Evolutionary conservation across 2,113 vertebrate species (phyloP).

Genomic region (Cavia aperea): DNA sequence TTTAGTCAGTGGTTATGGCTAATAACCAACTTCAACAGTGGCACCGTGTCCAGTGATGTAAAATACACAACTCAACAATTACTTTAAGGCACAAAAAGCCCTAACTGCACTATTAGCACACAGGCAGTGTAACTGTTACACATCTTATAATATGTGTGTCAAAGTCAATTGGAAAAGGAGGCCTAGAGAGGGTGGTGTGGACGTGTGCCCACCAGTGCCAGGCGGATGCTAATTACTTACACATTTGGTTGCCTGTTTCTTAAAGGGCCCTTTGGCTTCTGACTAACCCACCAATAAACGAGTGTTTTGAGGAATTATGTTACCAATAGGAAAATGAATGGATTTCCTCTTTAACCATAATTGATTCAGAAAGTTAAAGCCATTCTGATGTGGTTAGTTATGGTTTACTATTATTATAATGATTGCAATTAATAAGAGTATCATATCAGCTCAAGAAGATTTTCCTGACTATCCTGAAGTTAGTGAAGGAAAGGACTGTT

Average conservation of each 20-base stretch:
- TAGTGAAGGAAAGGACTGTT: conserved; percentile 31
- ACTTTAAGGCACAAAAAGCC: conserved; percentile 22
- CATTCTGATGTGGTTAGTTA: conserved; percentile 23
- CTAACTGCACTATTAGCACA: background rate
- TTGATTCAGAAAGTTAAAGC: background rate
- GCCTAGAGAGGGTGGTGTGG: background rate
- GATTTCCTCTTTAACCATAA: background rate
- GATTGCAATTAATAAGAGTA: conserved; percentile 16
- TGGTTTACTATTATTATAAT: conserved; percentile 6
- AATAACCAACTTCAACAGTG: conserved; percentile 7
- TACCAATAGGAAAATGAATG: conserved; percentile 29
- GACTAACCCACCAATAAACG: background rate
- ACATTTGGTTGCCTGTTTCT: conserved; percentile 1
- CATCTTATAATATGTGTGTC: background rate
- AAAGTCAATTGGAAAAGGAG: conserved; percentile 17
- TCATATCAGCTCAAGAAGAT: conserved; percentile 14
- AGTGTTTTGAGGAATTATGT: conserved; percentile 5
- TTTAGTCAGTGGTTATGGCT: conserved; percentile 44
- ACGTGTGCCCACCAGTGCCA: background rate
- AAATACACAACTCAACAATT: background rate
- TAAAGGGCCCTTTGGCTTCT: conserved; percentile 10
- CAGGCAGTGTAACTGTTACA: background rate
- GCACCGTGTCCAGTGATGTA: conserved; percentile 15
- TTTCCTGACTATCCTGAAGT: background rate
- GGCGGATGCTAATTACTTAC: background rate